phyloP scores from a whole-genome alignment of 2,113 vertebrate species.

The Anoura caudifer region DNA sequence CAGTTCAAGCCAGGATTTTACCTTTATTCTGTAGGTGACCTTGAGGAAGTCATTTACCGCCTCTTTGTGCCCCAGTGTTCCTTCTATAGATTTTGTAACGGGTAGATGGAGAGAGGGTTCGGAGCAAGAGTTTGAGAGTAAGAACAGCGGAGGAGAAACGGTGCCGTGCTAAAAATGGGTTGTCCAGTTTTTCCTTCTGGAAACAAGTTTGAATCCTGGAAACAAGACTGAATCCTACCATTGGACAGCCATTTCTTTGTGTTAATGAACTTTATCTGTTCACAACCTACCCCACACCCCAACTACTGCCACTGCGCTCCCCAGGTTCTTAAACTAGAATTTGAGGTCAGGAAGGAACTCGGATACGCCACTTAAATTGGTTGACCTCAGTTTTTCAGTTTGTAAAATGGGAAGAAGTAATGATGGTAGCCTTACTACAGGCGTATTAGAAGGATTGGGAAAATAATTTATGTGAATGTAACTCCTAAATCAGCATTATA shows the following conservation, averaged over 20 bases:
- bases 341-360: neutral
- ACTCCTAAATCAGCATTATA: neutral
- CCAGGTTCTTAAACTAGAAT: neutral
- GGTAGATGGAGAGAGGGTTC: neutral
- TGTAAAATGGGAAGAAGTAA: neutral
- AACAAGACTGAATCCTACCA: neutral
- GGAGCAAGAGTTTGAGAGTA: neutral
- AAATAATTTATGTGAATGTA: neutral
- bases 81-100: neutral
- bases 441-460: neutral
- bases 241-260: neutral
- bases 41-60: constrained; percentile 35
- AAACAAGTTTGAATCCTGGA: neutral
- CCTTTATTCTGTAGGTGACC: neutral
- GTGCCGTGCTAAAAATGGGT: neutral
- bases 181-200: neutral
- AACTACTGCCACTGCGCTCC: neutral
- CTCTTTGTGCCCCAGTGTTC: neutral
- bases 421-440: neutral
- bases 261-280: neutral
- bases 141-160: neutral
- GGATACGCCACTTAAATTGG: neutral
- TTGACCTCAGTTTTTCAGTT: neutral
- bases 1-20: neutral
- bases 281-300: no score